These are phyloP conservation scores for Echinops telfairi DNA, from an alignment of 2,113 vertebrate genomes.

Conservation along the genomic window DNA sequence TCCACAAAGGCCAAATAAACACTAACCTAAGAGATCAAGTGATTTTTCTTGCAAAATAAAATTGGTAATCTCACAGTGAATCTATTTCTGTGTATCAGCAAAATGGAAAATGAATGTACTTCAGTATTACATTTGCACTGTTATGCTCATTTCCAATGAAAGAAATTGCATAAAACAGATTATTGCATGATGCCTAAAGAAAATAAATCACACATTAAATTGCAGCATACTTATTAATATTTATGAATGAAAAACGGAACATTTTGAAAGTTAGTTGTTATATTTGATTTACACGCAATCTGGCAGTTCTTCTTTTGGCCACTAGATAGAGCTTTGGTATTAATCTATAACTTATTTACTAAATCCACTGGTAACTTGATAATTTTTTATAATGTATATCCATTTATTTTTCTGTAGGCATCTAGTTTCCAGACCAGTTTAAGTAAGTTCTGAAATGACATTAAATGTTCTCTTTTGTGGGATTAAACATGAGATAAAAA, in stretches of 20 bases:
- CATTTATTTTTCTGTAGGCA: background rate
- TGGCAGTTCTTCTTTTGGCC: background rate
- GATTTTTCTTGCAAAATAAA: slow-evolving; percentile 52
- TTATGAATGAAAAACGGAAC: slow-evolving; percentile 59
- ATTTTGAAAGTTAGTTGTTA: slow-evolving; percentile 14
- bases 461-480: slow-evolving; percentile 1
- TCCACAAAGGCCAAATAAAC: background rate
- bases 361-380: background rate
- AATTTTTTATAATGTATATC: background rate
- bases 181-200: slow-evolving; percentile 76
- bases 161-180: slow-evolving; percentile 61
- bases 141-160: slow-evolving; percentile 80
- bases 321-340: background rate
- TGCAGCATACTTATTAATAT: slow-evolving; percentile 40
- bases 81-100: slow-evolving; percentile 73
- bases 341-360: background rate
- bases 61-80: slow-evolving; percentile 79
- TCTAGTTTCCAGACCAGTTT: background rate
- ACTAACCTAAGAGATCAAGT: background rate
- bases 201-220: slow-evolving; percentile 77
- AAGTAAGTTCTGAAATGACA: background rate
- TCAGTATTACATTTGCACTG: slow-evolving; percentile 74
- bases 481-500: background rate
- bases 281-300: slow-evolving; percentile 12
- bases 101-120: slow-evolving; percentile 77